phyloP scores from a whole-genome alignment of 2,797 vertebrate genomes.

The Gymnopithys bicolor region DNA sequence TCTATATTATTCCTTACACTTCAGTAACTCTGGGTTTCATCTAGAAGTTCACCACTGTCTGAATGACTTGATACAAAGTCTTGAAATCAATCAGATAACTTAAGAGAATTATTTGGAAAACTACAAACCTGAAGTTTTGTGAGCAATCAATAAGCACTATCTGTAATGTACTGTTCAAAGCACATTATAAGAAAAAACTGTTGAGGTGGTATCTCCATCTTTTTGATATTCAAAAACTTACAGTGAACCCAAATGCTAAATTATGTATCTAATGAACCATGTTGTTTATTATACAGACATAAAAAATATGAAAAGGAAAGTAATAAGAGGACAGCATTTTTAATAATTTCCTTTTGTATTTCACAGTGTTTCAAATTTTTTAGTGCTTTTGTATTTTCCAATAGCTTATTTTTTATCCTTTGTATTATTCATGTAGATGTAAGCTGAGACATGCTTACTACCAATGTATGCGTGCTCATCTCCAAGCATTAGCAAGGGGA shows the following conservation, averaged over 20 bases:
- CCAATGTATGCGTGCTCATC: background rate
- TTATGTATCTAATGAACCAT: conserved; percentile 68
- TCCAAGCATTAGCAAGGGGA: background rate
- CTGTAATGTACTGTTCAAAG: conserved; percentile 63
- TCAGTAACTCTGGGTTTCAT: background rate
- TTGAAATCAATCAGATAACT: background rate
- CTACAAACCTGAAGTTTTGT: conserved; percentile 24
- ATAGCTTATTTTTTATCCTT: conserved; percentile 14
- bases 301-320: conserved; percentile 22
- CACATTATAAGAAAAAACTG: conserved; percentile 30
- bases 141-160: conserved; percentile 60
- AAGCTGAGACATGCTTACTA: background rate
- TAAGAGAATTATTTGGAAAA: conserved; percentile 30
- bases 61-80: background rate
- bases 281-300: conserved; percentile 31
- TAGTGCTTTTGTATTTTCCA: conserved; percentile 1
- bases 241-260: conserved; percentile 69
- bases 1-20: background rate
- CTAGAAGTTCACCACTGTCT: background rate
- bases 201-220: conserved; percentile 44
- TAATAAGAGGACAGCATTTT: conserved; percentile 47
- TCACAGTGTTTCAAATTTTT: conserved; percentile 50
- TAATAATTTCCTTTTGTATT: conserved; percentile 63
- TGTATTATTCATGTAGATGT: background rate
- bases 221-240: conserved; percentile 48